Evolutionary conservation across 2,797 vertebrate species (phyloP).

Genomic region (Cyprinella venusta): DNA sequence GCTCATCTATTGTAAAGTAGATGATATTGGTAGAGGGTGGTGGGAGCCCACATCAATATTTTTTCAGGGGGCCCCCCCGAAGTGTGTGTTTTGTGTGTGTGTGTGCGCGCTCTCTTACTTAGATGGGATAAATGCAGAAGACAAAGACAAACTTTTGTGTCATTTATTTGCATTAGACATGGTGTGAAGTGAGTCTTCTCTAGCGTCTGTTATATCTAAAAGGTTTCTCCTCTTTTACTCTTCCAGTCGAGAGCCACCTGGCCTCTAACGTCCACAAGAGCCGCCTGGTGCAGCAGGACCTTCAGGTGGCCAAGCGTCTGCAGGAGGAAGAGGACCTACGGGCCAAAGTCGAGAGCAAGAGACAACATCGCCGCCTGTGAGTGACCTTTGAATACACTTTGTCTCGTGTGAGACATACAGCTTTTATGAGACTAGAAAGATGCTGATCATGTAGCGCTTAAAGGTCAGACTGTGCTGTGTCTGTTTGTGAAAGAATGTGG

Average conservation of each 20-base stretch:
- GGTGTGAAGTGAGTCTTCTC: background rate
- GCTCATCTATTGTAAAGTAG: no score
- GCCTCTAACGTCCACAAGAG: conserved; percentile 94
- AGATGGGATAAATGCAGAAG: background rate
- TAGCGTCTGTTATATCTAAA: background rate
- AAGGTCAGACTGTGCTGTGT: background rate
- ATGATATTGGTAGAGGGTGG: no score
- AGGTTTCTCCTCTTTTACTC: conserved; percentile 24
- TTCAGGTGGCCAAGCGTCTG: conserved; percentile 92
- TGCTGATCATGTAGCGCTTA: background rate
- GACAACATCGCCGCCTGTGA: conserved; percentile 85
- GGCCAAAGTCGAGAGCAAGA: conserved; percentile 84
- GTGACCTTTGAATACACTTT: conserved; percentile 57
- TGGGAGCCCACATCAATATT: no score
- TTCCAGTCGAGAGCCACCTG: conserved; percentile 94
- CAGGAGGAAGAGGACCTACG: conserved; percentile 92
- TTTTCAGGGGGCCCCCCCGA: no score
- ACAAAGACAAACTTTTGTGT: background rate
- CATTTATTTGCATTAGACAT: background rate
- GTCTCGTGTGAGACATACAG: no score
- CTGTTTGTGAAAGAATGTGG: background rate
- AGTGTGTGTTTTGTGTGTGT: no score
- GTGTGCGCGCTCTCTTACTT: background rate
- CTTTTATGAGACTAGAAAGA: background rate
- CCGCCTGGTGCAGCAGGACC: conserved; percentile 92